Evolutionary conservation across 2,113 vertebrate species (phyloP), one percentile per base, ranked within the genome.

Genomic region (Boleophthalmus pectinirostris): DNA sequence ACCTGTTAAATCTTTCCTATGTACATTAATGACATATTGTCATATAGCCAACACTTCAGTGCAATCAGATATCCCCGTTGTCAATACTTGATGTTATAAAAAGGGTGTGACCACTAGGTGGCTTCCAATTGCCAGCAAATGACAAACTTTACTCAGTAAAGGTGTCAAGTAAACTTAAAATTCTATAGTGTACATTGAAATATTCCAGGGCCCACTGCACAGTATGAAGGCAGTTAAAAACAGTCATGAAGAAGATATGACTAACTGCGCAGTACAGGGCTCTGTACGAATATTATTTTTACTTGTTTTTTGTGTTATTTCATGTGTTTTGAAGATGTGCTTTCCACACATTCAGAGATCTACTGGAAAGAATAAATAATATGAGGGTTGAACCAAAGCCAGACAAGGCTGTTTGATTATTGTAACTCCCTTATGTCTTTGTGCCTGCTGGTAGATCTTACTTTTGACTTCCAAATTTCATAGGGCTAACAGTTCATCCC

Each of bases 41-140:
- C 73, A 79, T 71, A 71, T 79, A 81, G 79, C 77, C 72, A 84
- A 85, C 76, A 73, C 74, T 25, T 29, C 85, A 84, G 77, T 77
- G 72, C 79, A 63, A 82, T 73, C 33, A 77, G 77, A 69, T 68
- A 60, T 68, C 77, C 81, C 73, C 73, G 66, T 82, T 70, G 76
- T 85, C 71, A 82, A 78, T 84, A 83, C 84, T 85, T 84, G 82
- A 89, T 88, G 74, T 87, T 56, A 68, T 76, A 60, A 81, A 56
- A 75, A 82, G 83, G 88, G 81, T 80, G 82, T 33, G 74, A 88
- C 85, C 89, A 91, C 89, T 90, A 89, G 87, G 85, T 88, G 91
- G 90, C 87, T 87, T 68, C 78, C 43, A 81, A 43, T 87, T 80
- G 23, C 79, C 80, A 82, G 75, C 60, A 85, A 80, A 83, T 15